Base-by-base conservation (phyloP, 1,140 invertebrate species). In the Pentalonia nigronervosa region DNA sequence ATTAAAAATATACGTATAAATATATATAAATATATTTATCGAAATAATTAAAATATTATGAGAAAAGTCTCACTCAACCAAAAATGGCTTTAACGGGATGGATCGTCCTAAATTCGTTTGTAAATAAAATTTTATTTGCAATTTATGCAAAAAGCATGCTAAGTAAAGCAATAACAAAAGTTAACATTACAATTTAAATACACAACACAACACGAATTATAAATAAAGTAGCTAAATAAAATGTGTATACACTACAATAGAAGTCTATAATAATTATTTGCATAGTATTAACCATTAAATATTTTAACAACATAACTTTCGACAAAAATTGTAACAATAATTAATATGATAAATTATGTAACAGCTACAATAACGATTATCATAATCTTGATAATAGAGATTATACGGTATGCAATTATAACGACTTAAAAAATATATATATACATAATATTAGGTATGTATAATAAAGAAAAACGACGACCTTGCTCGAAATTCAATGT, bases 401-500 rank as follows among this genome's bases (percentile, higher is more conserved):
- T 87, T 87, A 87, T n/a, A 47, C 25, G 25, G 41, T 30, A 87
- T 87, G 4, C 45, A 17, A 88, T 34, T 88, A 23, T 21, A 88
- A 36, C 7, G 47, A 23, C 53, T 48, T 48, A 8, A 87, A 30
- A 50, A n/a, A 50, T 36, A 53, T 17, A 47, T 87, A 60, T 11
- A n/a, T 48, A 76, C 60, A n/a, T 76, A 76, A 67, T n/a, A n/a
- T 76, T n/a, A n/a, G n/a, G 60, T 76, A 47, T 76, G 11, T n/a
- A n/a, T n/a, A 76, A 76, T 76, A 76, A 76, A n/a, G 30, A n/a
- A 76, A 76, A 76, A 76, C 30, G 9, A 48, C 17, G 53, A 90
- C 88, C 88, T 90, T 90, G 88, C 1, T 90, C 34, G 53, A 90
- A 90, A 90, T 90, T 90, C 88, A 60, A 90, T 90, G 53, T 90